phyloP scores from a whole-genome alignment of 2,113 vertebrate species.

The Nerophis ophidion region DNA sequence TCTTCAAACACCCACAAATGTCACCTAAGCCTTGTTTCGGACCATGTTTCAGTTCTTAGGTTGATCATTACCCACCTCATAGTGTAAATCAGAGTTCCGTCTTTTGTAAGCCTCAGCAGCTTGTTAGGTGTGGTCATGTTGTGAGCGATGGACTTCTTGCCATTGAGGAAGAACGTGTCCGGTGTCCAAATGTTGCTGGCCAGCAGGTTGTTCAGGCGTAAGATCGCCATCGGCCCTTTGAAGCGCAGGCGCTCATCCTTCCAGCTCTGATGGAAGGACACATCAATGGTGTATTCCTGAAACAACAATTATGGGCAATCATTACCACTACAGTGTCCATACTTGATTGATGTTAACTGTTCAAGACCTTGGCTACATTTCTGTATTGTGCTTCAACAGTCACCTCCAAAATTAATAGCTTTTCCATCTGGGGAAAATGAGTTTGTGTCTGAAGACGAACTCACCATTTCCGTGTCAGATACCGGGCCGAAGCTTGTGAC shows the following conservation, averaged over 20 bases:
- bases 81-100: slow-evolving; percentile 69
- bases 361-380: too few species aligned
- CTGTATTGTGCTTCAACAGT: neutral
- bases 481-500: slow-evolving; percentile 71
- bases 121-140: slow-evolving; percentile 76
- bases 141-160: slow-evolving; percentile 70
- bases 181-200: slow-evolving; percentile 74
- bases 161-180: slow-evolving; percentile 71
- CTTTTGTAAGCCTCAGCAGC: slow-evolving; percentile 66
- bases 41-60: neutral
- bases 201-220: slow-evolving; percentile 69
- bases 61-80: slow-evolving; percentile 54
- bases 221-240: slow-evolving; percentile 68
- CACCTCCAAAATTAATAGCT: slow-evolving; percentile 27
- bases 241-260: slow-evolving; percentile 70
- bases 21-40: neutral
- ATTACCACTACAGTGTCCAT: too few species aligned
- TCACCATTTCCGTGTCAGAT: slow-evolving; percentile 71
- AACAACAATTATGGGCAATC: slow-evolving; percentile 5
- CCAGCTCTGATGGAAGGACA: slow-evolving; percentile 73
- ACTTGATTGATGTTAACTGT: too few species aligned
- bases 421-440: neutral
- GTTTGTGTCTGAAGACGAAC: slow-evolving; percentile 18
- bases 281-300: slow-evolving; percentile 71
- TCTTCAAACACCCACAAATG: neutral